Evolutionary conservation across 1,140 invertebrate genomes (phyloP).

Genomic region (Drosophila kikkawai): DNA sequence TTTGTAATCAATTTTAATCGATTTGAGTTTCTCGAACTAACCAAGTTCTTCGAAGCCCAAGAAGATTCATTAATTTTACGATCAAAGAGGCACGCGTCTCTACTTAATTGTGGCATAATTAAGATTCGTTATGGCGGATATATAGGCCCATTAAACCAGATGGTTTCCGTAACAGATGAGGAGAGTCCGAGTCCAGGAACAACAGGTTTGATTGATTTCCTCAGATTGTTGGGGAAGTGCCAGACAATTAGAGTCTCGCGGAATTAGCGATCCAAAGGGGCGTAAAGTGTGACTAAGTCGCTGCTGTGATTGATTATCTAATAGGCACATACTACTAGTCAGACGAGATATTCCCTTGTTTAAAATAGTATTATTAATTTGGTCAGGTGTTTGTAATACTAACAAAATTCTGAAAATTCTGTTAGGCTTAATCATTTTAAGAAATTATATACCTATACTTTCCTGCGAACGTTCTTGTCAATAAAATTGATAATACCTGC

Average conservation of each 20-base stretch:
- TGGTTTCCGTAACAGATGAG: conserved; percentile 49
- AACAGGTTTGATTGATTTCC: conserved; percentile 70
- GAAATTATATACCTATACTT: no score
- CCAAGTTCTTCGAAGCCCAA: conserved; percentile 11
- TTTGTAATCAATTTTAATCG: conserved; percentile 63
- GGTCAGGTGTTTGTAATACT: background rate
- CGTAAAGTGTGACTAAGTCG: conserved; percentile 37
- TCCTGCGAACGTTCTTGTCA: background rate
- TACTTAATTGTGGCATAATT: conserved; percentile 71
- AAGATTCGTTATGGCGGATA: conserved; percentile 76
- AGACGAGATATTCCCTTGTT: background rate
- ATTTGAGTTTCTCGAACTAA: conserved; percentile 24
- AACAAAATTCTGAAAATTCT: no score
- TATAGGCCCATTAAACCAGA: conserved; percentile 66
- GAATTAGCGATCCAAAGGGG: conserved; percentile 1
- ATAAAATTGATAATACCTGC: background rate
- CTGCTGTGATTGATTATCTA: conserved; percentile 39
- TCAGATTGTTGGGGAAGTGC: conserved; percentile 44
- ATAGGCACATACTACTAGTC: background rate
- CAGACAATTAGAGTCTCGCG: conserved; percentile 37
- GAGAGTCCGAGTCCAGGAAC: background rate
- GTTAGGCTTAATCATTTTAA: no score
- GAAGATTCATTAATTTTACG: conserved; percentile 66
- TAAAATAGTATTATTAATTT: background rate
- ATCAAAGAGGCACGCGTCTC: conserved; percentile 60